Evolutionary conservation across 2,888 invertebrate species (phyloP).

Genomic region (Cheiracanthium punctorium): DNA sequence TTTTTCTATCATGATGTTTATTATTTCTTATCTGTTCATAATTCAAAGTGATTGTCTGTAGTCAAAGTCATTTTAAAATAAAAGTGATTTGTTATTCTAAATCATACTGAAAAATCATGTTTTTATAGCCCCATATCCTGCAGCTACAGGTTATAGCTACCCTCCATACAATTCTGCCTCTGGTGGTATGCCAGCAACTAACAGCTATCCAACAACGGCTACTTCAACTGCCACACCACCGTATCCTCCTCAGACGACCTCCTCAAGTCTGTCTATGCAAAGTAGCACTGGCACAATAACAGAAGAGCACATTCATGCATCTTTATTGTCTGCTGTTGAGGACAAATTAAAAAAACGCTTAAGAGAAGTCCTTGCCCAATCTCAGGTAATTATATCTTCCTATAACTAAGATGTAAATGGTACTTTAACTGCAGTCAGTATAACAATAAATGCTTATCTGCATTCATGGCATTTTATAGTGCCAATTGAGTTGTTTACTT

Average conservation of each 20-base stretch:
- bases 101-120: too few species aligned
- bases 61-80: too few species aligned
- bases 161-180: slow-evolving; percentile 30
- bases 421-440: too few species aligned
- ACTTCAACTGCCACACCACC: slow-evolving; percentile 30
- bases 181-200: slow-evolving; percentile 39
- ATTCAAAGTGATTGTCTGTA: too few species aligned
- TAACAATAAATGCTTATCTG: too few species aligned
- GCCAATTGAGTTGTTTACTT: too few species aligned
- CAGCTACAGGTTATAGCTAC: slow-evolving; percentile 25
- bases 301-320: slow-evolving; percentile 95
- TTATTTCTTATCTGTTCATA: too few species aligned
- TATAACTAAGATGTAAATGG: too few species aligned
- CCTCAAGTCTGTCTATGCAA: slow-evolving; percentile 60
- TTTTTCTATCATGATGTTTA: too few species aligned
- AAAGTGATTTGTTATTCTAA: too few species aligned
- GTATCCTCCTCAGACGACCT: slow-evolving; percentile 71
- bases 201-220: slow-evolving; percentile 64
- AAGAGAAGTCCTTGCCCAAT: slow-evolving; percentile 91
- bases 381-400: slow-evolving; percentile 79
- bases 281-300: slow-evolving; percentile 86
- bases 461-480: too few species aligned
- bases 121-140: slow-evolving; percentile 48
- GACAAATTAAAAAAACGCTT: slow-evolving; percentile 92
- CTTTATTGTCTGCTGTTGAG: slow-evolving; percentile 94